phyloP scores from a whole-genome alignment of 2,888 invertebrate species.

The Neoaliturus tenellus region DNA sequence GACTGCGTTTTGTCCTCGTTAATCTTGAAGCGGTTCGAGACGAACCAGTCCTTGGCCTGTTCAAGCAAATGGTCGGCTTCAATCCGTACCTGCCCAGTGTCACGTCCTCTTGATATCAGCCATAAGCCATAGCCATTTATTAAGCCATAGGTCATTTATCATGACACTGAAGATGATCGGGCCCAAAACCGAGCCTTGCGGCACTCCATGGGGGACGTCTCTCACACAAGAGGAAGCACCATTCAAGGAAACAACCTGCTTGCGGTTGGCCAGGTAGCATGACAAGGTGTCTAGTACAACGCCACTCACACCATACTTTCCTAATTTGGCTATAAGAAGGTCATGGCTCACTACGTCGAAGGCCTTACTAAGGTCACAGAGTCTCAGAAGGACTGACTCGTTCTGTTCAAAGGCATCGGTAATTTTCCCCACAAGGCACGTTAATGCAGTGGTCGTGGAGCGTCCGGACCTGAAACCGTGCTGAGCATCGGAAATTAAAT shows the following conservation, averaged over 20 bases:
- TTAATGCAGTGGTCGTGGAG: conserved; percentile 5
- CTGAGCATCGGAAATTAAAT: background rate
- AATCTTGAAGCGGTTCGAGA: background rate
- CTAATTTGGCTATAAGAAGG: too few species aligned
- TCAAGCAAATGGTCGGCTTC: background rate
- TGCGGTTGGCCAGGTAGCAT: conserved; percentile 1
- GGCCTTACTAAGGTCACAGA: conserved; percentile 40
- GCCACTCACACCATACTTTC: too few species aligned
- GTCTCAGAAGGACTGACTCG: background rate
- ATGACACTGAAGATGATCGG: conserved; percentile 26
- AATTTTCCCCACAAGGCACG: background rate
- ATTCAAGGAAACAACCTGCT: background rate
- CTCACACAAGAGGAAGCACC: background rate
- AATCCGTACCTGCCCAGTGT: too few species aligned
- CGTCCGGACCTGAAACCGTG: conserved; percentile 14
- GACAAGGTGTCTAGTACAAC: background rate
- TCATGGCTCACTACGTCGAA: conserved; percentile 18
- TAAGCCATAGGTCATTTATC: conserved; percentile 21
- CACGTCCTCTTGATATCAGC: background rate
- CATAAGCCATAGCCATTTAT: background rate
- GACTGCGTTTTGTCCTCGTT: background rate
- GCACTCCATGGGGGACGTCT: too few species aligned
- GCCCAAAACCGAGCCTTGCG: too few species aligned
- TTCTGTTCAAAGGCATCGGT: conserved; percentile 3
- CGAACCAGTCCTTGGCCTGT: background rate